Percentiles rank a stretch among this genome's conserved stretches.
Conservation (phyloP, 2,113 vertebrate genomes). For the Empidonax alnorum region DNA sequence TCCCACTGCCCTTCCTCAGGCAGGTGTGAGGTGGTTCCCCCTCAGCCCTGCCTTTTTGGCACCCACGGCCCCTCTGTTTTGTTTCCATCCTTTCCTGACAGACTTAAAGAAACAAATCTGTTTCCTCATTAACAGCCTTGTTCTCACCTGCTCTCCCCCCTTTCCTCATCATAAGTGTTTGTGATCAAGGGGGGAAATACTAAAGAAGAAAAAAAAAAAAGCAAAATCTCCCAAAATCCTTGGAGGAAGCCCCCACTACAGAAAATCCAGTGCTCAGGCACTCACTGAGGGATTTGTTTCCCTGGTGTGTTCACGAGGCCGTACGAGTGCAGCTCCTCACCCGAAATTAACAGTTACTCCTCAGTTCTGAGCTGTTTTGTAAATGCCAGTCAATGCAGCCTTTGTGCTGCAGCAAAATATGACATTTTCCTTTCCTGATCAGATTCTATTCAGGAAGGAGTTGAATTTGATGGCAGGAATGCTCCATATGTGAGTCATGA, state of each 20-base stretch:
- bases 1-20: not conserved
- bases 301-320: not conserved
- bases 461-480: accelerated
- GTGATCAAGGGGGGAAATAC: not conserved
- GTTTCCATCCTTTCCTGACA: too few species aligned
- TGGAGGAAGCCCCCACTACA: not conserved
- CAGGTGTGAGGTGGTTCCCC: not conserved
- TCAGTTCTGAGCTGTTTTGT: not conserved
- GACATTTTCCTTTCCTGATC: not conserved
- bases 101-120: not conserved
- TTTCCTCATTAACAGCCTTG: not conserved
- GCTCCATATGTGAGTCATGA: accelerated
- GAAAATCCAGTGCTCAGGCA: not conserved
- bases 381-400: not conserved
- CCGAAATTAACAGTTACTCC: not conserved
- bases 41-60: not conserved
- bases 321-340: not conserved
- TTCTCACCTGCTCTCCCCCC: not conserved
- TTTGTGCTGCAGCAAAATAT: not conserved
- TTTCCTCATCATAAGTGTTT: not conserved
- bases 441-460: not conserved
- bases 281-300: not conserved
- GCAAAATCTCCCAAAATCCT: not conserved
- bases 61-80: not conserved
- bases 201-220: not conserved